A percentile compares a stretch with the other conserved stretches of the same genome.
phyloP scores from a whole-genome alignment of 2,113 vertebrate genomes.

The Malurus elegans region DNA sequence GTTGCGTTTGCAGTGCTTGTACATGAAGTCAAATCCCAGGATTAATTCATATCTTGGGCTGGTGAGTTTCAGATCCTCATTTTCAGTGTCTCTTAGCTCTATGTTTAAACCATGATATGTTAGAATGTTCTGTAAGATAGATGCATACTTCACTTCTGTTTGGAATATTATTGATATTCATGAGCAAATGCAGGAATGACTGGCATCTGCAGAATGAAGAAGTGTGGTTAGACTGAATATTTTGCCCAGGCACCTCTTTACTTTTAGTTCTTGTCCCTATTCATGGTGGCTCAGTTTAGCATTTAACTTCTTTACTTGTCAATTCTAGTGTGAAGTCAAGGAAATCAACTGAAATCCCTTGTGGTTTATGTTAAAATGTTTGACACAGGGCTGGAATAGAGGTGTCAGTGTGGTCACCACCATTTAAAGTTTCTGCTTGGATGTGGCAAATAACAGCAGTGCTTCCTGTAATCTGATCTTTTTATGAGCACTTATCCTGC shows the following conservation, averaged over 20 bases:
- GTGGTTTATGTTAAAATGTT: not conserved
- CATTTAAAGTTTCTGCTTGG: not conserved
- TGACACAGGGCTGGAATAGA: not conserved
- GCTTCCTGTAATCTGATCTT: not conserved
- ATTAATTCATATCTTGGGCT: not conserved
- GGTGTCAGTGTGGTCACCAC: not conserved
- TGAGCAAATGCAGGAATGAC: not conserved
- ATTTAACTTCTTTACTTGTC: not conserved
- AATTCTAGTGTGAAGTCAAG: not conserved
- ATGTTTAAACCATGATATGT: not conserved
- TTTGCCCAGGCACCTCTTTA: not conserved
- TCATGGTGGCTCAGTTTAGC: not conserved
- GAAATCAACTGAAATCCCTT: not conserved
- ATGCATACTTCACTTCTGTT: not conserved
- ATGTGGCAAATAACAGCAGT: not conserved
- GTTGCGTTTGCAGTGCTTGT: not conserved
- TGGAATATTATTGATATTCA: not conserved
- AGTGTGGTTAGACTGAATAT: not conserved
- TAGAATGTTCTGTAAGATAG: not conserved
- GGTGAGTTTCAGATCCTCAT: not conserved
- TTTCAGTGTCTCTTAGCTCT: not conserved
- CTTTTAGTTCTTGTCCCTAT: not conserved
- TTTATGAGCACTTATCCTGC: not conserved
- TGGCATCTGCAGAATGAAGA: not conserved
- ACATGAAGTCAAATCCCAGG: not conserved